Percentiles rank a stretch among this genome's conserved stretches.
Evolutionary conservation across 1,140 invertebrate species (phyloP).

Genomic region (Maniola jurtina): DNA sequence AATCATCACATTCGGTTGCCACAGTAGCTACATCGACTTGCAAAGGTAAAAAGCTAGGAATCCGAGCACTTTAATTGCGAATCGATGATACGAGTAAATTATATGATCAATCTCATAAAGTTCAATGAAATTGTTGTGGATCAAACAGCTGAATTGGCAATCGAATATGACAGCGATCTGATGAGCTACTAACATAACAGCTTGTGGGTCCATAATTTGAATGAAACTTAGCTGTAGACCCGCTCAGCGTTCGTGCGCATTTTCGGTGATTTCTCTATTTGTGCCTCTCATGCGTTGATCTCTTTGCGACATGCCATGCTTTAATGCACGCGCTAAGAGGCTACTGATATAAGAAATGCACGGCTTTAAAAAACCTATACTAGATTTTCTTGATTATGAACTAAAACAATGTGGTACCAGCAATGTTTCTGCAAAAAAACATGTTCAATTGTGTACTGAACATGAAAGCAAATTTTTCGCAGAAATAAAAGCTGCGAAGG

Average conservation of each 20-base stretch:
- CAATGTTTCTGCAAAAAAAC: no score
- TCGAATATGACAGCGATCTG: constrained; percentile 15
- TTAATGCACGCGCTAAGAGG: constrained; percentile 9
- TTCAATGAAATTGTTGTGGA: not conserved
- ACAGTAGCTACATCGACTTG: not conserved
- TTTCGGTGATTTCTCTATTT: not conserved
- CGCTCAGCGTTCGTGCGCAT: constrained; percentile 6
- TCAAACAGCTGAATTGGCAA: constrained; percentile 11
- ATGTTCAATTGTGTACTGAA: no score
- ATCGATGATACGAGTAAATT: no score
- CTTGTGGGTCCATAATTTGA: constrained; percentile 16
- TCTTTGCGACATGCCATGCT: constrained; percentile 15
- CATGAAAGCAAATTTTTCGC: no score
- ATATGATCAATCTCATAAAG: not conserved
- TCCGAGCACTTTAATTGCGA: no score
- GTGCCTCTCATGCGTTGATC: constrained; percentile 4
- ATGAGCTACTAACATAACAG: constrained; percentile 26
- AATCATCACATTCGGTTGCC: constrained; percentile 26
- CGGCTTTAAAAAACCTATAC: no score
- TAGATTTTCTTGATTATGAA: not conserved
- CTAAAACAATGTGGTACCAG: not conserved
- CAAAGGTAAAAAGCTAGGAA: not conserved
- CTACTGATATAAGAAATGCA: constrained; percentile 7
- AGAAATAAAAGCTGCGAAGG: no score
- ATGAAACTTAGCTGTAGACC: not conserved